These are phyloP conservation scores for Pocota personata DNA, from an alignment of 2,888 invertebrate genomes.

Conservation along the genomic window DNA sequence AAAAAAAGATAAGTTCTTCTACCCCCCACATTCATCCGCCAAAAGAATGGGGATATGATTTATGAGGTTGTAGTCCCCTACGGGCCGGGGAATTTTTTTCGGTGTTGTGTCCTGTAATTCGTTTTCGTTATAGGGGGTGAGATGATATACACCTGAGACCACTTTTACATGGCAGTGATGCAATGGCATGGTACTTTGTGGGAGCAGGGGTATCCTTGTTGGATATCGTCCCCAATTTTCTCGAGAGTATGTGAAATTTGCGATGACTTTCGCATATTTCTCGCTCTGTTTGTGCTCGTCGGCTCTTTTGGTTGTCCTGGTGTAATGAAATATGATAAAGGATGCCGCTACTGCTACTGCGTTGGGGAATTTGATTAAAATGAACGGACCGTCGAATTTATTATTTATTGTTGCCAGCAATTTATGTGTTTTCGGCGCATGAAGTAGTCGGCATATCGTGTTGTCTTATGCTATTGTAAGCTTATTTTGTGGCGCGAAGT, in stretches of 20 bases:
- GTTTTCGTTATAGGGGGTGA: conserved; percentile 26
- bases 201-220: conserved; percentile 6
- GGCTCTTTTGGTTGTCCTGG: background rate
- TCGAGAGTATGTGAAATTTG: conserved; percentile 40
- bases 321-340: conserved; percentile 46
- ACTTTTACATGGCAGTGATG: conserved; percentile 43
- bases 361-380: conserved; percentile 50
- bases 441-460: background rate
- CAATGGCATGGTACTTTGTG: conserved; percentile 1
- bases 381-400: conserved; percentile 62
- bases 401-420: conserved; percentile 53
- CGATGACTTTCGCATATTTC: conserved; percentile 63
- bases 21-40: background rate
- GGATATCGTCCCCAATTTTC: conserved; percentile 8
- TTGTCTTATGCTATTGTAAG: conserved; percentile 20
- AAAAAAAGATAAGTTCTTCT: background rate
- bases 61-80: conserved; percentile 43
- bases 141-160: conserved; percentile 56
- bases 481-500: conserved; percentile 8
- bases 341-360: conserved; percentile 1
- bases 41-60: conserved; percentile 54
- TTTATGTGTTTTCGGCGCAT: conserved; percentile 18
- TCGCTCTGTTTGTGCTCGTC: conserved; percentile 20
- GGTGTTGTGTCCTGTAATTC: conserved; percentile 52
- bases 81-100: conserved; percentile 1